Evolutionary conservation across 2,888 invertebrate species (phyloP).

Genomic region (Melanophora roralis): DNA sequence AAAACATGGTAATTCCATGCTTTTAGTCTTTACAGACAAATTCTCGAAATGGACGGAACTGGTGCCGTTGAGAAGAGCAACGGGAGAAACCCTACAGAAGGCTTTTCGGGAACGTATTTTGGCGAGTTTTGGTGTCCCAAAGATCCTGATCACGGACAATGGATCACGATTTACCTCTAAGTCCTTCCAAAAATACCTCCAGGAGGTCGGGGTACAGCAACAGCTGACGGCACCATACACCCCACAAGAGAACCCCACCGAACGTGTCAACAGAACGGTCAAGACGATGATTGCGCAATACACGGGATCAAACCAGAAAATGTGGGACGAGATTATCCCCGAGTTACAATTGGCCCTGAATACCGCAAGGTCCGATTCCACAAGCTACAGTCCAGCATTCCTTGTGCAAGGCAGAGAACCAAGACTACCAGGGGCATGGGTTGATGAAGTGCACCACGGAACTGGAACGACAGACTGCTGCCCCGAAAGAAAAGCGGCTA

Average conservation of each 20-base stretch:
- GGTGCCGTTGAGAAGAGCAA: neutral
- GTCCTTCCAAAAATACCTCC: slow-evolving; percentile 2
- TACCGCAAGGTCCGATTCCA: neutral
- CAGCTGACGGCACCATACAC: slow-evolving; percentile 8
- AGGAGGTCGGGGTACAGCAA: neutral
- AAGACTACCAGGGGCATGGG: neutral
- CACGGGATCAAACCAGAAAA: neutral
- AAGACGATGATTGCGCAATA: slow-evolving; percentile 30
- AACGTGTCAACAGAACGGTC: neutral
- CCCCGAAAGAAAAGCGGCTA: too few species aligned
- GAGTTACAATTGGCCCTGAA: neutral
- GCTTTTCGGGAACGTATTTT: neutral
- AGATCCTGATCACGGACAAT: neutral
- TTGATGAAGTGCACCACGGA: neutral
- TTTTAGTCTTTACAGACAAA: neutral
- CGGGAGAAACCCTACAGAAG: neutral
- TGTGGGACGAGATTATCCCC: slow-evolving; percentile 2
- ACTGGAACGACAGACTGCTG: too few species aligned
- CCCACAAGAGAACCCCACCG: slow-evolving; percentile 29
- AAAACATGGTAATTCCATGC: slow-evolving; percentile 1
- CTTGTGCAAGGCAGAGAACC: neutral
- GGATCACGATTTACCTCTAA: slow-evolving; percentile 14
- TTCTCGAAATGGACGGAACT: slow-evolving; percentile 16
- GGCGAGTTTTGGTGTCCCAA: neutral
- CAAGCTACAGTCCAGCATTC: neutral